phyloP scores from a whole-genome alignment of 2,113 vertebrate species.

The Microcebus ravelobensis region DNA sequence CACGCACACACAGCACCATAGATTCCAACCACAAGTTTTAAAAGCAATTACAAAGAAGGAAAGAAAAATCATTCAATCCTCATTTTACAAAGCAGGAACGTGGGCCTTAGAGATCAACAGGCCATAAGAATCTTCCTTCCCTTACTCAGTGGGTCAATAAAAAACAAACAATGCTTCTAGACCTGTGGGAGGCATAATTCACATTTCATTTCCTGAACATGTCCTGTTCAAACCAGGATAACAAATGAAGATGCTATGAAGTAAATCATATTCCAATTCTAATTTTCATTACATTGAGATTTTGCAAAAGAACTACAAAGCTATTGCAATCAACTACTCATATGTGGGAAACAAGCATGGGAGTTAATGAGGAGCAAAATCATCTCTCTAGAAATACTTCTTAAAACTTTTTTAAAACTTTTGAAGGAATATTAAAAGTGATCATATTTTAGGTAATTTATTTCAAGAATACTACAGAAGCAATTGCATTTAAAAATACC shows the following conservation, averaged over 20 bases:
- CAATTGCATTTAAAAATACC: neutral
- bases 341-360: constrained; percentile 10
- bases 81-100: neutral
- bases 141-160: neutral
- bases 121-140: neutral
- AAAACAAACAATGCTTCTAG: neutral
- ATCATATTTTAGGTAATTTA: constrained; percentile 21
- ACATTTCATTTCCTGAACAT: neutral
- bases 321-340: constrained; percentile 9
- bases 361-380: constrained; percentile 48
- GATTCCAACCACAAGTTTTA: constrained; percentile 37
- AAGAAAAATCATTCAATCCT: neutral
- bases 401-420: constrained; percentile 40
- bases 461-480: constrained; percentile 5
- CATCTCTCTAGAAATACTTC: neutral
- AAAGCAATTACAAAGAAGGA: neutral
- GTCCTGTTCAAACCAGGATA: neutral
- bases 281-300: neutral
- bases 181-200: neutral
- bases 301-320: constrained; percentile 35
- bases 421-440: constrained; percentile 36
- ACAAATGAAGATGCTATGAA: neutral
- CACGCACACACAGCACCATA: neutral
- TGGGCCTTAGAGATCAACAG: neutral
- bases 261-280: neutral